These are phyloP conservation scores for Rotaria magnacalcarata DNA, from an alignment of 2,888 invertebrate genomes.

Conservation along the genomic window DNA sequence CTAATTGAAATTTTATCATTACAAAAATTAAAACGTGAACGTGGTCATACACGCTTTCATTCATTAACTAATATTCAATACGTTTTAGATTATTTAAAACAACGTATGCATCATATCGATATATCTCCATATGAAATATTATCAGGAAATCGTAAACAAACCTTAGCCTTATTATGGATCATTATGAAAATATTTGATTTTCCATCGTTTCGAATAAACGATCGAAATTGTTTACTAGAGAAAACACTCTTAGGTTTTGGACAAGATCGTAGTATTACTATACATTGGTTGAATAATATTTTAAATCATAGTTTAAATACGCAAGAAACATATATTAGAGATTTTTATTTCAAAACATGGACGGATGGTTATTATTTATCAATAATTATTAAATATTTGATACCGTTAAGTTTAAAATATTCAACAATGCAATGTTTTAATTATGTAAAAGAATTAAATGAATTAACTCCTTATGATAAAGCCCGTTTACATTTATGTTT, in stretches of 20 bases:
- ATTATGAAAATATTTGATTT: slow-evolving; percentile 17
- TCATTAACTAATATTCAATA: neutral
- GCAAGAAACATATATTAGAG: neutral
- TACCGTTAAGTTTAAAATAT: slow-evolving; percentile 17
- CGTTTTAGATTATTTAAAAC: slow-evolving; percentile 34
- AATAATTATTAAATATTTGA: slow-evolving; percentile 2
- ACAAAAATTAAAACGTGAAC: slow-evolving; percentile 15
- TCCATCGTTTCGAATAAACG: neutral
- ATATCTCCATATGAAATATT: neutral
- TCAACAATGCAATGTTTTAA: neutral
- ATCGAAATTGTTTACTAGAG: slow-evolving; percentile 8
- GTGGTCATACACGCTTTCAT: slow-evolving; percentile 26
- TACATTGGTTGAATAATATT: slow-evolving; percentile 24
- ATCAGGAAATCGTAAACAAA: slow-evolving; percentile 12
- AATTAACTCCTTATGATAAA: neutral
- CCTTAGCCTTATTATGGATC: neutral
- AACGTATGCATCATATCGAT: neutral
- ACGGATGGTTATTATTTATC: slow-evolving; percentile 28
- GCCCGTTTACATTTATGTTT: neutral
- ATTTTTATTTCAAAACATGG: slow-evolving; percentile 22
- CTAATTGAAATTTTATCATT: slow-evolving; percentile 30
- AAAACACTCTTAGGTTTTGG: slow-evolving; percentile 8
- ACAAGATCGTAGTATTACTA: neutral
- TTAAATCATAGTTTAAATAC: neutral
- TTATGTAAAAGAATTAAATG: neutral